Conservation (phyloP, 2,113 vertebrate genomes). For the Cryptotis parvus region DNA sequence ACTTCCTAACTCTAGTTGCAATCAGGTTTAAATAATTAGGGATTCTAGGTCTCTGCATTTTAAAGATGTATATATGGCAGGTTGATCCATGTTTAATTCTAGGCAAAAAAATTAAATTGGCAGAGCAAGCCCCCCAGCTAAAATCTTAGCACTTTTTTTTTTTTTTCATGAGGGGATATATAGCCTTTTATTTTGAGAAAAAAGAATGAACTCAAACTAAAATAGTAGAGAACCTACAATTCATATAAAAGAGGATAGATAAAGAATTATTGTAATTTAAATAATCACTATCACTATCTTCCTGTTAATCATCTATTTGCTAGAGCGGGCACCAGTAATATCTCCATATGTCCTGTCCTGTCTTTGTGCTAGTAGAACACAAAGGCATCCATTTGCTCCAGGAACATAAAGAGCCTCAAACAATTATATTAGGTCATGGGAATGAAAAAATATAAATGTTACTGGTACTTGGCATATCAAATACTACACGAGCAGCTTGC, state of each 20-base stretch:
- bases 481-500: no score
- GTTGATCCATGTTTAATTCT: background rate
- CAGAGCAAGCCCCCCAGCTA: background rate
- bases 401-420: no score
- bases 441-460: no score
- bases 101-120: constrained; percentile 17
- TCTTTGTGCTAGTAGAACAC: no score
- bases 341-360: no score
- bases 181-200: background rate
- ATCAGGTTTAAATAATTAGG: constrained; percentile 70
- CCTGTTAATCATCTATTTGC: no score
- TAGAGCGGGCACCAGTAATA: no score
- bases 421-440: no score
- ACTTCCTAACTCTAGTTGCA: constrained; percentile 74
- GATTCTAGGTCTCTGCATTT: constrained; percentile 13
- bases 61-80: background rate
- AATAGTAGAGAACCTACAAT: background rate
- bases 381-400: no score
- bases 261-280: no score
- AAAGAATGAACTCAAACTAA: background rate
- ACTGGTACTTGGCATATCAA: no score
- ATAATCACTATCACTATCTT: no score
- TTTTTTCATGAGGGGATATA: accelerated
- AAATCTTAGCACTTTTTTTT: constrained; percentile 15
- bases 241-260: background rate